Evolutionary conservation across 2,888 invertebrate species (phyloP).

Genomic region (Troglohyphantes excavatus): DNA sequence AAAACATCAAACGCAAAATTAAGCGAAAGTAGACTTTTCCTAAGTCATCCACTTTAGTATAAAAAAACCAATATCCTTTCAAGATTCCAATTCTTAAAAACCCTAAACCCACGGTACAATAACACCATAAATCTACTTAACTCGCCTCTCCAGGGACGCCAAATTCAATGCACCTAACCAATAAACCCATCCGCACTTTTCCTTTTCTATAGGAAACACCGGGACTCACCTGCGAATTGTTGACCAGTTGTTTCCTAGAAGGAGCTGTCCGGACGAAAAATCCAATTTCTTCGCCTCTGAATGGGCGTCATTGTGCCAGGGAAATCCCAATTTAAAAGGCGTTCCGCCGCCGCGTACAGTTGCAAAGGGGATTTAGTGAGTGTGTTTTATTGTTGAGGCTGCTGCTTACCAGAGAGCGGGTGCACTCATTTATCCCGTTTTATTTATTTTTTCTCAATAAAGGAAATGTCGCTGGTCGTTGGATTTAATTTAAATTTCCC

Average conservation of each 20-base stretch:
- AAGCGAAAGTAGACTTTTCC: too few species aligned
- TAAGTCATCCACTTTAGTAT: too few species aligned
- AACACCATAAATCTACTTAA: not conserved
- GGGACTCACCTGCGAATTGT: slow-evolving; percentile 1
- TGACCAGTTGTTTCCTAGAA: slow-evolving; percentile 5
- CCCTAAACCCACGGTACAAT: too few species aligned
- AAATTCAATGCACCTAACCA: not conserved
- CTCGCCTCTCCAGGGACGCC: not conserved
- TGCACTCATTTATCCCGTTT: too few species aligned
- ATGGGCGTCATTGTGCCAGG: not conserved
- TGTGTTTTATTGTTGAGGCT: not conserved
- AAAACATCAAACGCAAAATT: too few species aligned
- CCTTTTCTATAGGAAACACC: not conserved
- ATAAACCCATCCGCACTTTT: not conserved
- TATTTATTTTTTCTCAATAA: too few species aligned
- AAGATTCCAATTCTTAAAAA: too few species aligned
- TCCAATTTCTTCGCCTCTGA: not conserved
- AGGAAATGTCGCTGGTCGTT: too few species aligned
- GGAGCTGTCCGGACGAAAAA: not conserved
- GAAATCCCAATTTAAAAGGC: slow-evolving; percentile 9
- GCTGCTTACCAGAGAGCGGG: too few species aligned
- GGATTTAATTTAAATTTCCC: too few species aligned
- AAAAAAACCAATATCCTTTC: too few species aligned
- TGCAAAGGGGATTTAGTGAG: not conserved
- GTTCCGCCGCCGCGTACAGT: not conserved